Evolutionary conservation across 2,113 vertebrate genomes (phyloP).

Genomic region (Carettochelys insculpta): DNA sequence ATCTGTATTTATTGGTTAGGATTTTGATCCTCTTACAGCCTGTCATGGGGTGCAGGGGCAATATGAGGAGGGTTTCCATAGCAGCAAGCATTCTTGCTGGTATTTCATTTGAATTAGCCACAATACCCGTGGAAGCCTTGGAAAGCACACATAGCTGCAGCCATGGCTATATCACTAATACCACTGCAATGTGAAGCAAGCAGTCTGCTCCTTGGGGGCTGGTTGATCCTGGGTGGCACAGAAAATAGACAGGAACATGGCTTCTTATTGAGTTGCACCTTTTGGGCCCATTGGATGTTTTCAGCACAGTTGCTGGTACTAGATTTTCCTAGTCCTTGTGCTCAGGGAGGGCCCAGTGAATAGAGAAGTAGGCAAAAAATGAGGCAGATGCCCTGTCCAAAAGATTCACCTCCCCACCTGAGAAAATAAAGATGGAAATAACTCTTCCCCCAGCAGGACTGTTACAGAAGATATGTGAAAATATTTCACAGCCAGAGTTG

Average conservation of each 20-base stretch:
- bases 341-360: no score
- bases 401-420: no score
- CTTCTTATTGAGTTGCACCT: not conserved
- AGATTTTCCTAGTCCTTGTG: not conserved
- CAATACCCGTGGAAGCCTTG: not conserved
- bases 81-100: not conserved
- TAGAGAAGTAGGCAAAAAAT: no score
- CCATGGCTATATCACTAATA: not conserved
- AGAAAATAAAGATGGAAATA: no score
- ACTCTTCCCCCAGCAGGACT: no score
- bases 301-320: not conserved
- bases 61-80: not conserved
- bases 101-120: not conserved
- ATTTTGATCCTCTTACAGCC: not conserved
- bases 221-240: not conserved
- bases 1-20: not conserved
- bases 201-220: not conserved
- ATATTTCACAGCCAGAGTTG: no score
- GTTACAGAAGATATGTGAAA: no score
- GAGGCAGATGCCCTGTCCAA: no score
- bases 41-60: not conserved
- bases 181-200: not conserved
- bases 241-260: not conserved
- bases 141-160: not conserved
- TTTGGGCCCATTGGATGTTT: not conserved